Evolutionary conservation across 2,888 invertebrate genomes (phyloP), one percentile per base, ranked within the genome.

Genomic region (Actias luna): DNA sequence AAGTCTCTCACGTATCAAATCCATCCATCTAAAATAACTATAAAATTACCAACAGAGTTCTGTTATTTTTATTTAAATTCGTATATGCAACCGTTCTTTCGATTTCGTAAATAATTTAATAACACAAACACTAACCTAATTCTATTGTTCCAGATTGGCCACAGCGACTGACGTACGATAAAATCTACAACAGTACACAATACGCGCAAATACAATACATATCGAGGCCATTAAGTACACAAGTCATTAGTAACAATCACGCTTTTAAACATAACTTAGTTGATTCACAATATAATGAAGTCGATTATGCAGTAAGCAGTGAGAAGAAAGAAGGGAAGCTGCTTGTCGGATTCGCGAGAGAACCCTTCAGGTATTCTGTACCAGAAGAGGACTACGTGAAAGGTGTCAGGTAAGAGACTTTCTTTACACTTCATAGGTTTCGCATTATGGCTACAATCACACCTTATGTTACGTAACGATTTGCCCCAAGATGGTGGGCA

Each of bases 281-380:
- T 36, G 74, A 78, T 50, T 76, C 78, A 68, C 79, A 75, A 73
- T 78, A 66, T 14, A 85, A 83, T 57, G 82, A 87, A 60, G 66
- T 87, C 35, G 84, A 83, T 8, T 75, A 69, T 22, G 73, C 72
- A 12, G 63, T 68, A 50, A 69, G 73, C 12, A 69, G 71, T 59
- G 71, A 69, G 29, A 68, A 72, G 39, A 74, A 65, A 16, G 75
- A 76, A 61, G 65, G 69, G 33, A 80, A 82, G 10, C 76, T 90
- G 0, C 69, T 92, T 42, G 86, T 91, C 0, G 91, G 90, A 0
- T 87, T 90, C 52, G 86, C 90, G 0, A 83, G 83, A 50, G 91
- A 91, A 66, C 92, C 92, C 0, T 92, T 83, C 63, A 82, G 91
- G 65, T 83, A 82, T 69, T 92, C 92, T 0, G 75, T 92, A 22